Base-by-base conservation (phyloP, 2,888 invertebrate genomes). In the Leptogaster cylindrica region DNA sequence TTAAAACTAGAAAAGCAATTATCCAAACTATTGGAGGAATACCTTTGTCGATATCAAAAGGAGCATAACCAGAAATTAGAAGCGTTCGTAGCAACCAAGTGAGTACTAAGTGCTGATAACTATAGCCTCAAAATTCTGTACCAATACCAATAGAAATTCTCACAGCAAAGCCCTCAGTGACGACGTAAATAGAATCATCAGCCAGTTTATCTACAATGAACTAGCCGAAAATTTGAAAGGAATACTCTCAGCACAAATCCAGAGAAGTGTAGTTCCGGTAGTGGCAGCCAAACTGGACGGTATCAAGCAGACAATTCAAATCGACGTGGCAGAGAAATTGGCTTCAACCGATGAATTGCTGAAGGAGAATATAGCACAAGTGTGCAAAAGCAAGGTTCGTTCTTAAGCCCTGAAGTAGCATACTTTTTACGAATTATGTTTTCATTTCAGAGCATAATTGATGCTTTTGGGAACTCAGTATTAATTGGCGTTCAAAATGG, bases 311-410 rank as follows among this genome's bases (percentile, higher is more conserved):
- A 89, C 92, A 75, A 82, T 95, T 72, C 89, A 90, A 75, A 80
- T 84, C 73, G 92, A 92, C 76, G 84, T 93, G 70, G 85, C 88
- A 31, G 85, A 86, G 79, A 91, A 90, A 82, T 83, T 91, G 72
- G 84, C 85, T 72, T 86, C 87, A 72, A 89, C 90, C 65, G 93
- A 94, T 81, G 82, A 85, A 51, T 83, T 91, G 73, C 82, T 95
- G 41, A 86, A 89, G 70, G 92, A 94, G 64, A 93, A 90, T 78
- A 88, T 95, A 70, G 84, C 86, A 20, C 92, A 93, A 75, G 83
- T 93, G 48, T 87, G 92, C 75, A 87, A 86, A 74, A 92, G 90
- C 78, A 90, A 92, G 86, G 92, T 91, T 76, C 76, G 77, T 73
- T 25, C 36, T 16, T 33, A 55, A 4, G 18, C 18, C 5, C 5